Conservation (phyloP, 2,797 vertebrate species). For the Psittacula echo region DNA sequence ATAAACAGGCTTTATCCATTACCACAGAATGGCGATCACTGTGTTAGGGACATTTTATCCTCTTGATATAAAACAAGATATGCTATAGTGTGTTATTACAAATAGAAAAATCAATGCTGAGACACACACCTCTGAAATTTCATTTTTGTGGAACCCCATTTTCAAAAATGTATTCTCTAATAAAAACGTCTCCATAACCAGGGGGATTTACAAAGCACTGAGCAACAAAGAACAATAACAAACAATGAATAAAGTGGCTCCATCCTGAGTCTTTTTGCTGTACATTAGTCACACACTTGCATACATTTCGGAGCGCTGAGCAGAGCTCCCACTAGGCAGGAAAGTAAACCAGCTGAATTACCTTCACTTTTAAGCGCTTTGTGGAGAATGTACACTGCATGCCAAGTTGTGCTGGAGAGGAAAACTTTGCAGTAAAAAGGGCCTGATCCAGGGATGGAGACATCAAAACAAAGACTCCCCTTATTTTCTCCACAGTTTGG, state of each 20-base stretch:
- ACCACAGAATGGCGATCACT: conserved; percentile 82
- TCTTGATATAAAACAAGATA: conserved; percentile 85
- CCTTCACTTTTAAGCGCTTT: conserved; percentile 51
- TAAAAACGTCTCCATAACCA: conserved; percentile 80
- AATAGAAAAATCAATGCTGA: conserved; percentile 90
- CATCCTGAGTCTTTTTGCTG: conserved; percentile 61
- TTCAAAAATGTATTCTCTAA: conserved; percentile 80
- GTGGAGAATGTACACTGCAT: conserved; percentile 28
- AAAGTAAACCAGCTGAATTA: conserved; percentile 60
- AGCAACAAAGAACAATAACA: conserved; percentile 73
- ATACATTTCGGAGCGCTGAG: conserved; percentile 53
- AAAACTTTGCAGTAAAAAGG: conserved; percentile 40
- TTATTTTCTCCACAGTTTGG: background rate
- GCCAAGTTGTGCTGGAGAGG: conserved; percentile 39
- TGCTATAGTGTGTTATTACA: conserved; percentile 82
- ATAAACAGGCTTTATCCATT: conserved; percentile 90
- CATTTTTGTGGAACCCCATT: conserved; percentile 81
- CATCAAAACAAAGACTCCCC: background rate
- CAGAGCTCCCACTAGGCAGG: conserved; percentile 23
- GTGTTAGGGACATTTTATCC: conserved; percentile 87
- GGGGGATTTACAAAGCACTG: conserved; percentile 79
- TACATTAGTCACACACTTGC: conserved; percentile 62
- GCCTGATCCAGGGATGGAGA: background rate
- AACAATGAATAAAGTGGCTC: conserved; percentile 75
- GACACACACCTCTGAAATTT: conserved; percentile 86